Conservation (phyloP, 2,888 invertebrate species). For the Drosophila macrospina region DNA sequence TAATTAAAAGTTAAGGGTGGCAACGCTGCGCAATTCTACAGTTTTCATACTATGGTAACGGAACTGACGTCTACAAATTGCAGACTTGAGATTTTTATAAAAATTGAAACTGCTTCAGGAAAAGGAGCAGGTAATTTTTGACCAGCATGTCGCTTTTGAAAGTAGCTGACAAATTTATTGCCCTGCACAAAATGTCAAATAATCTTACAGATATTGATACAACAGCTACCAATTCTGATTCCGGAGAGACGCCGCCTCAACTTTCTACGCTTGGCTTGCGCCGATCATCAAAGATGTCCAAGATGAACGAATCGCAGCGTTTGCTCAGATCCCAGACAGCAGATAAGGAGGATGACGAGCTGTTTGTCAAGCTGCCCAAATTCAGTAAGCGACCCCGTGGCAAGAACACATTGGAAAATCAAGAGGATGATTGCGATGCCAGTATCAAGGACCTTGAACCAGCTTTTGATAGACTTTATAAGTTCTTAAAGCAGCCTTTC, state of each 20-base stretch:
- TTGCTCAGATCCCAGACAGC: conserved; percentile 33
- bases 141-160: conserved; percentile 8
- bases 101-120: neutral
- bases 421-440: neutral
- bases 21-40: conserved; percentile 1
- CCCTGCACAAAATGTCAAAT: conserved; percentile 35
- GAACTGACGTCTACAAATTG: neutral
- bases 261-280: conserved; percentile 35
- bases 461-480: conserved; percentile 15
- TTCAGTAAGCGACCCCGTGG: conserved; percentile 35
- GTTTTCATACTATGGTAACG: neutral
- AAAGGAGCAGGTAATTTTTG: conserved; percentile 18
- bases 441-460: neutral
- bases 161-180: conserved; percentile 12
- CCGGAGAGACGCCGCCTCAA: conserved; percentile 34
- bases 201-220: conserved; percentile 16
- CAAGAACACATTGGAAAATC: conserved; percentile 7
- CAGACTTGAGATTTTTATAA: neutral
- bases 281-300: conserved; percentile 35
- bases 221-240: neutral
- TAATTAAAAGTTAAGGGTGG: neutral
- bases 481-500: conserved; percentile 31
- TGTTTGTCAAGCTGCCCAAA: conserved; percentile 58
- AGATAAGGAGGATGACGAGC: conserved; percentile 29
- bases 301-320: conserved; percentile 31